phyloP scores from a whole-genome alignment of 2,113 vertebrate genomes.

The Seriola rivoliana region DNA sequence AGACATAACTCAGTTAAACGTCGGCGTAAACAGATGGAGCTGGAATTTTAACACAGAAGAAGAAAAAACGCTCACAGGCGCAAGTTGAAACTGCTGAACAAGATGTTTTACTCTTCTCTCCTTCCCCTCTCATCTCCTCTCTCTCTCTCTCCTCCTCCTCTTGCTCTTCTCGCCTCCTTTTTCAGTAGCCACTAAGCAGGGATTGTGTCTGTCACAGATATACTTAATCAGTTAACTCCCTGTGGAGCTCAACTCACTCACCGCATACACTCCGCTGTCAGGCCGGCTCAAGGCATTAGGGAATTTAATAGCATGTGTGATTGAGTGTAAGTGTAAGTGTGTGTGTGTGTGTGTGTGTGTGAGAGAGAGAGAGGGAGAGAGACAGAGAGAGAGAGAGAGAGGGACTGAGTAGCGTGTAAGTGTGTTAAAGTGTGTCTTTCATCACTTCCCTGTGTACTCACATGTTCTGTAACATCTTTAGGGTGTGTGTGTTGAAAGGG shows the following conservation, averaged over 20 bases:
- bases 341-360: constrained; percentile 4
- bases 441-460: constrained; percentile 4
- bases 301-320: constrained; percentile 78
- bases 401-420: constrained; percentile 33
- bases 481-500: constrained; percentile 25
- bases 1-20: neutral
- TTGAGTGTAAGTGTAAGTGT: constrained; percentile 48
- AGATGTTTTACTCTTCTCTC: constrained; percentile 55
- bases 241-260: constrained; percentile 70
- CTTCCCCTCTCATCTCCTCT: constrained; percentile 1
- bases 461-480: constrained; percentile 38
- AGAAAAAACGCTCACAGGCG: constrained; percentile 28
- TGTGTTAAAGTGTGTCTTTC: constrained; percentile 51
- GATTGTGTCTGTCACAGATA: constrained; percentile 81
- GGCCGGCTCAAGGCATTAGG: constrained; percentile 72
- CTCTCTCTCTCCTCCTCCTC: constrained; percentile 32
- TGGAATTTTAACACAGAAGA: constrained; percentile 8
- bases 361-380: neutral
- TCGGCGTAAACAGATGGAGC: constrained; percentile 43
- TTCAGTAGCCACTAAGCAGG: constrained; percentile 71
- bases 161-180: constrained; percentile 32
- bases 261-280: constrained; percentile 65
- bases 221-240: constrained; percentile 79
- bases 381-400: neutral
- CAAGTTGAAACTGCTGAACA: constrained; percentile 67